phyloP scores from a whole-genome alignment of 2,113 vertebrate genomes.

The Brachyistius frenatus region DNA sequence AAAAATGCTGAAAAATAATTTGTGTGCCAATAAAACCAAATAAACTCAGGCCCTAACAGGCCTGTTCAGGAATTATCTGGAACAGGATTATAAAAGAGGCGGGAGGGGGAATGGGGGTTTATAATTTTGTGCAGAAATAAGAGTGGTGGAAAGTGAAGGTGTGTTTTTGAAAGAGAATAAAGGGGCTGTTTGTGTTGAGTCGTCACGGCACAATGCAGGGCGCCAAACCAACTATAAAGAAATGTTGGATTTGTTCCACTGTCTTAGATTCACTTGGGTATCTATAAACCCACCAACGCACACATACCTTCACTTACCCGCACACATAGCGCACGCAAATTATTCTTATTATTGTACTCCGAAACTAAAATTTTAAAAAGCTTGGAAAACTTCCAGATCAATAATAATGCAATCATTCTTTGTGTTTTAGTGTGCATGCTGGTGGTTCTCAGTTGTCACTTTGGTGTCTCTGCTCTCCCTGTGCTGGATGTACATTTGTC shows the following conservation, averaged over 20 bases:
- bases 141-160: not conserved
- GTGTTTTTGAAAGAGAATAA: not conserved
- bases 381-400: not conserved
- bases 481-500: slow-evolving; percentile 90
- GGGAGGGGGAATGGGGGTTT: too few species aligned
- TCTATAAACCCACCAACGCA: not conserved
- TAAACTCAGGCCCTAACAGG: slow-evolving; percentile 53
- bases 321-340: not conserved
- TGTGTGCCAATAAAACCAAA: slow-evolving; percentile 37
- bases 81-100: not conserved
- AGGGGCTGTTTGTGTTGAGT: not conserved
- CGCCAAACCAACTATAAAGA: slow-evolving; percentile 43
- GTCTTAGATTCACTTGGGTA: not conserved
- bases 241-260: slow-evolving; percentile 33
- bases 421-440: slow-evolving; percentile 80
- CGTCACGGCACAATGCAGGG: not conserved
- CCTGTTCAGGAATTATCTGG: slow-evolving; percentile 27
- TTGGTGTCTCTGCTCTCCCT: slow-evolving; percentile 86
- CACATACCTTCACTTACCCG: too few species aligned
- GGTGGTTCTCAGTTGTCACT: slow-evolving; percentile 85
- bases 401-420: not conserved
- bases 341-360: not conserved
- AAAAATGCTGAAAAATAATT: not conserved
- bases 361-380: not conserved
- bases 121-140: not conserved